These are phyloP conservation scores for Holacanthella duospinosa DNA, from an alignment of 2,888 invertebrate genomes.

Conservation along the genomic window DNA sequence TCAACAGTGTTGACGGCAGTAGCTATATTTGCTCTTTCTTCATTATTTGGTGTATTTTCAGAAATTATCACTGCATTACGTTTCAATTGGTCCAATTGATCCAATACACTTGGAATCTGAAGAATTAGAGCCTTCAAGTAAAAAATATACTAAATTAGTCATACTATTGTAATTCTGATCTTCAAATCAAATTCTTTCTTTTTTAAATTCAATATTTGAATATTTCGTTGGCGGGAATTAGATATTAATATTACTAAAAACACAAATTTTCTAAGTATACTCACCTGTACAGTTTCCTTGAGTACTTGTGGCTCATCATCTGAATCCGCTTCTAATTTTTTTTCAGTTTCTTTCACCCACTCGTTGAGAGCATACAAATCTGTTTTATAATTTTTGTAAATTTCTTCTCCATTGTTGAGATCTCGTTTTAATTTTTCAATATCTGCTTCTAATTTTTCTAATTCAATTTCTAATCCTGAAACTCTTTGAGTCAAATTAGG, in stretches of 20 bases:
- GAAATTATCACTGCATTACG: slow-evolving; percentile 67
- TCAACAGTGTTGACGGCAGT: slow-evolving; percentile 63
- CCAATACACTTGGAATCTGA: slow-evolving; percentile 47
- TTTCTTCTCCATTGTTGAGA: slow-evolving; percentile 72
- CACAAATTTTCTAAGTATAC: too few species aligned
- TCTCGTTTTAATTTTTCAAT: slow-evolving; percentile 83
- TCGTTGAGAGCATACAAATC: slow-evolving; percentile 70
- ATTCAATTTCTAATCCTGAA: slow-evolving; percentile 67
- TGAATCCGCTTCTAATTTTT: slow-evolving; percentile 65
- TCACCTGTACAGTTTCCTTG: slow-evolving; percentile 59
- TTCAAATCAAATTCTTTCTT: too few species aligned
- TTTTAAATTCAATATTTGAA: too few species aligned
- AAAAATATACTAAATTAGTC: background rate
- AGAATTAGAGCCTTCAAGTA: slow-evolving; percentile 15
- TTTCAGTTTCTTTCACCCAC: slow-evolving; percentile 75
- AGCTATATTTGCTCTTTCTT: slow-evolving; percentile 63
- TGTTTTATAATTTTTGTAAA: slow-evolving; percentile 64
- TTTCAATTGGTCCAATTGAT: slow-evolving; percentile 64
- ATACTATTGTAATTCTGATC: slow-evolving; percentile 4
- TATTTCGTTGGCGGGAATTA: too few species aligned
- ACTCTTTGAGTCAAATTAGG: slow-evolving; percentile 41
- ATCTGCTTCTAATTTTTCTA: slow-evolving; percentile 63
- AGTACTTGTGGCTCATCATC: slow-evolving; percentile 64
- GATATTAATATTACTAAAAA: too few species aligned
- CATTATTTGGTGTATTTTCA: slow-evolving; percentile 66